These are phyloP conservation scores for Hyaena hyaena DNA, from an alignment of 2,113 vertebrate species.

Conservation along the genomic window DNA sequence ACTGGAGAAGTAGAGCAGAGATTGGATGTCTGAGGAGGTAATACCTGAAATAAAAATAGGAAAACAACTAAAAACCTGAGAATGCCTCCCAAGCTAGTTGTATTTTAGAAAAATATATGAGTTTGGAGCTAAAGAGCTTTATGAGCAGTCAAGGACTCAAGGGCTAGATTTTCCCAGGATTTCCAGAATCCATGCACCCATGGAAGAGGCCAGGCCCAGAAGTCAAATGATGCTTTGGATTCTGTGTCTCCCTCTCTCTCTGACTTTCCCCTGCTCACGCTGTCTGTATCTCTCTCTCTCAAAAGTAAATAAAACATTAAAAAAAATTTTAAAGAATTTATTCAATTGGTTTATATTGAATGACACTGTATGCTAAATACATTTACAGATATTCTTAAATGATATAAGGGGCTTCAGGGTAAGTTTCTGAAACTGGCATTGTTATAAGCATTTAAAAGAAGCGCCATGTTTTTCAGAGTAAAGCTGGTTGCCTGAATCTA, in stretches of 20 bases:
- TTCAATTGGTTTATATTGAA: neutral
- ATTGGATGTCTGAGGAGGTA: neutral
- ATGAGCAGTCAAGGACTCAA: neutral
- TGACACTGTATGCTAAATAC: neutral
- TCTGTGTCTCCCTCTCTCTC: too few species aligned
- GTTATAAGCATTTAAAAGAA: neutral
- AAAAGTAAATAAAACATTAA: too few species aligned
- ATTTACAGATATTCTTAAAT: neutral
- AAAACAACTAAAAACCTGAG: neutral
- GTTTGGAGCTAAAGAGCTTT: neutral
- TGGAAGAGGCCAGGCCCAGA: neutral
- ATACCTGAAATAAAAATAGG: neutral
- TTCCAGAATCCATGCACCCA: accelerated
- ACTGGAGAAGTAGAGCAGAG: neutral
- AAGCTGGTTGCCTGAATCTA: neutral
- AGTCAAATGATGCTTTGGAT: too few species aligned
- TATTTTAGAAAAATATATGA: neutral
- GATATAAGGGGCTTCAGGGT: neutral
- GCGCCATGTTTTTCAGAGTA: neutral
- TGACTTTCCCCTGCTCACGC: too few species aligned
- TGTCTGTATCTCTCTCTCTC: too few species aligned
- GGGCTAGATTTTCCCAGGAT: neutral
- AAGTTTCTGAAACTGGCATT: neutral
- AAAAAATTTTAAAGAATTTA: neutral
- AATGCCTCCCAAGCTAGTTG: neutral